Conservation (phyloP, 2,113 vertebrate genomes). For the Macaca fascicularis region T2T-MFA8v1.1 NC_088377.1:102798501-102799000, state of each 20-base stretch:
- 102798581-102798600: constrained; percentile 74
- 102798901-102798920: constrained; percentile 52
- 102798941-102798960: neutral
- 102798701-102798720: constrained; percentile 54
- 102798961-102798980: constrained; percentile 27
- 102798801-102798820: constrained; percentile 68
- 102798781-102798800: constrained; percentile 16
- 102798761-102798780: constrained; percentile 25
- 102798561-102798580: constrained; percentile 62
- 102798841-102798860: constrained; percentile 61
- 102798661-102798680: constrained; percentile 71
- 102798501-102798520: constrained; percentile 62
- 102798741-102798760: constrained; percentile 33
- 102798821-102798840: constrained; percentile 67
- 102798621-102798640: constrained; percentile 59
- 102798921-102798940: neutral
- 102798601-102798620: constrained; percentile 62
- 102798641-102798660: constrained; percentile 56
- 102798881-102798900: constrained; percentile 63
- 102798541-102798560: constrained; percentile 68
- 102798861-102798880: constrained; percentile 53
- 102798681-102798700: constrained; percentile 54
- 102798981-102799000: neutral
- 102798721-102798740: constrained; percentile 17
- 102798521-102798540: constrained; percentile 68